Conservation (phyloP, 2,113 vertebrate species). For the Emydocephalus ijimae region DNA sequence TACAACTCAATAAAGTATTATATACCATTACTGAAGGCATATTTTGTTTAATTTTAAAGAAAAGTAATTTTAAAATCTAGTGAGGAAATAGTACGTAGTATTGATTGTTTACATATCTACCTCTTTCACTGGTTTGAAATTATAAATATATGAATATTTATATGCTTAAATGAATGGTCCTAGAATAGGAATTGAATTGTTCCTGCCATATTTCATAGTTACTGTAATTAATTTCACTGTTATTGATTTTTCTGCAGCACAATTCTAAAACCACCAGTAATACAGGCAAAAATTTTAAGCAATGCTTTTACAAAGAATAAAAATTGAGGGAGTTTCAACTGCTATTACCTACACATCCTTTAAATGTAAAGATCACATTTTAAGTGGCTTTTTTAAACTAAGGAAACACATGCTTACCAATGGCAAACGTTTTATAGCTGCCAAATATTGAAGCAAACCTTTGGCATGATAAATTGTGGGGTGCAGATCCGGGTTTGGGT, state of each 20-base stretch:
- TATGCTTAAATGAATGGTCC: neutral
- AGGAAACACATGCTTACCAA: conserved; percentile 75
- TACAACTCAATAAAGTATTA: neutral
- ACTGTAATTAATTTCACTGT: neutral
- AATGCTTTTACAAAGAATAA: neutral
- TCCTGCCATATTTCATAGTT: neutral
- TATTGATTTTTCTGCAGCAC: neutral
- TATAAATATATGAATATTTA: neutral
- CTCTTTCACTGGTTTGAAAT: neutral
- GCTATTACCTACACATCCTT: neutral
- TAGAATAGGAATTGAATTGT: neutral
- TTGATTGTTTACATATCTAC: neutral
- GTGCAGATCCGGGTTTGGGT: conserved; percentile 89
- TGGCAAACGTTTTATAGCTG: conserved; percentile 87
- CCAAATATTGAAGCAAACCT: conserved; percentile 93
- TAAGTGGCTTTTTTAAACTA: neutral
- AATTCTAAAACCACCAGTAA: neutral
- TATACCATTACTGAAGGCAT: neutral
- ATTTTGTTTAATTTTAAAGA: neutral
- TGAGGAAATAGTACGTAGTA: neutral
- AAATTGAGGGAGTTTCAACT: neutral
- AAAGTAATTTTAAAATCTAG: neutral
- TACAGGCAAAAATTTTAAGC: neutral
- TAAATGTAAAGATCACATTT: neutral
- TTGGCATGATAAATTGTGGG: conserved; percentile 98